Percentiles rank a stretch among this genome's conserved stretches.
Evolutionary conservation across 2,888 invertebrate species (phyloP).

Genomic region (Megamerina dolium): DNA sequence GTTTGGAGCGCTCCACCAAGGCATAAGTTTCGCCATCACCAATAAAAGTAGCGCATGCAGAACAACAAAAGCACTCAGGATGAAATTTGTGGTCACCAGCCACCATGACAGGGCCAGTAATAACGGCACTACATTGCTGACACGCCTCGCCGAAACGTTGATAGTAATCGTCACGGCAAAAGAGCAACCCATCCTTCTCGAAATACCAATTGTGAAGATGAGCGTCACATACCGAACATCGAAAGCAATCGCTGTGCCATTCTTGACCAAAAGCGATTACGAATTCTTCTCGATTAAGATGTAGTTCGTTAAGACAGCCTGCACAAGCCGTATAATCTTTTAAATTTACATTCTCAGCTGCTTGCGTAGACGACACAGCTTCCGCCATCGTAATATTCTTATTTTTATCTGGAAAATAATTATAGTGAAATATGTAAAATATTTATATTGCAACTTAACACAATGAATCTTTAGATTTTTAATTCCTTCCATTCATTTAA

Average conservation of each 20-base stretch:
- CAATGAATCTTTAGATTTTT: no score
- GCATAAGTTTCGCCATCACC: conserved; percentile 92
- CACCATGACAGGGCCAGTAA: conserved; percentile 84
- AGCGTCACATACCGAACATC: conserved; percentile 86
- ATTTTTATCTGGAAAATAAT: no score
- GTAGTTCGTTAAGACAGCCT: conserved; percentile 34
- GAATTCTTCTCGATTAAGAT: conserved; percentile 59
- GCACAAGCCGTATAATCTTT: conserved; percentile 28
- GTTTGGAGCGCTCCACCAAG: conserved; percentile 78
- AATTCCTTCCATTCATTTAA: no score
- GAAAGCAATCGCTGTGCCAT: conserved; percentile 88
- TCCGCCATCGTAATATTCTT: no score
- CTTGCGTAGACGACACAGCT: no score
- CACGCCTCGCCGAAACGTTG: conserved; percentile 81
- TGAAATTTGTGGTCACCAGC: conserved; percentile 94
- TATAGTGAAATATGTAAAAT: no score
- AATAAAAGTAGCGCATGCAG: conserved; percentile 72
- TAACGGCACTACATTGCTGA: conserved; percentile 67
- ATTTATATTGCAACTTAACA: no score
- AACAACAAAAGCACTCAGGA: conserved; percentile 91
- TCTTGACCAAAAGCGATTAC: conserved; percentile 76
- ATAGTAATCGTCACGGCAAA: conserved; percentile 87
- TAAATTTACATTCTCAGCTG: no score
- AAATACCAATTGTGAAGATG: conserved; percentile 86
- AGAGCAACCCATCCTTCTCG: conserved; percentile 82